Percentiles rank a stretch among this genome's conserved stretches.
phyloP scores from a whole-genome alignment of 2,888 invertebrate genomes.

The Hybos culiciformis region DNA sequence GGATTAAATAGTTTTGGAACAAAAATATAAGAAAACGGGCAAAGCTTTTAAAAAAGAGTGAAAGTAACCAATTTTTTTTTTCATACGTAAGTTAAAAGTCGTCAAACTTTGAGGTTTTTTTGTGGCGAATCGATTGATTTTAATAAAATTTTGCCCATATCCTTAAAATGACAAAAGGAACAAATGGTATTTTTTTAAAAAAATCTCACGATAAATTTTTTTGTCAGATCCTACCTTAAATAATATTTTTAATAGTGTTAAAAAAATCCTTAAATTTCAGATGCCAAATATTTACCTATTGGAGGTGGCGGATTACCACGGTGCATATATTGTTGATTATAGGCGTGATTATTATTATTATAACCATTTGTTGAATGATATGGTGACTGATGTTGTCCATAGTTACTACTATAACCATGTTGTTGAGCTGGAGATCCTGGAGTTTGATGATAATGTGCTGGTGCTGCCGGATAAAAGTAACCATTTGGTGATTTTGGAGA shows the following conservation, averaged over 20 bases:
- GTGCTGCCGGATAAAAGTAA: conserved; percentile 35
- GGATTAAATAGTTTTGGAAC: neutral
- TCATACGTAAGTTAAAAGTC: no score
- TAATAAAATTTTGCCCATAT: no score
- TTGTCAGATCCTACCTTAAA: neutral
- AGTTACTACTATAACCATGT: conserved; percentile 11
- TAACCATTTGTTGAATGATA: conserved; percentile 27
- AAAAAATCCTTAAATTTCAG: neutral
- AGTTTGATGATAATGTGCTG: conserved; percentile 33
- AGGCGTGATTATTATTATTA: conserved; percentile 29
- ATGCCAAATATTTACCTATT: conserved; percentile 23
- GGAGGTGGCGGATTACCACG: conserved; percentile 33
- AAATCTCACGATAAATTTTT: neutral
- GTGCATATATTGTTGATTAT: conserved; percentile 31
- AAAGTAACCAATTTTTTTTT: neutral
- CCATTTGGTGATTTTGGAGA: conserved; percentile 36
- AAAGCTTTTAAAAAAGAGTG: no score
- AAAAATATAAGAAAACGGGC: neutral
- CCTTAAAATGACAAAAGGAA: no score
- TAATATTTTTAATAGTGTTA: neutral
- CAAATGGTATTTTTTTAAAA: neutral
- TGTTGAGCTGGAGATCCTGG: conserved; percentile 24
- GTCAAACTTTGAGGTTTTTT: no score
- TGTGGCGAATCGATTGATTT: no score
- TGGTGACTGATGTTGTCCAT: conserved; percentile 27